Evolutionary conservation across 2,888 invertebrate species (phyloP).

Genomic region (Apodemia duryi): DNA sequence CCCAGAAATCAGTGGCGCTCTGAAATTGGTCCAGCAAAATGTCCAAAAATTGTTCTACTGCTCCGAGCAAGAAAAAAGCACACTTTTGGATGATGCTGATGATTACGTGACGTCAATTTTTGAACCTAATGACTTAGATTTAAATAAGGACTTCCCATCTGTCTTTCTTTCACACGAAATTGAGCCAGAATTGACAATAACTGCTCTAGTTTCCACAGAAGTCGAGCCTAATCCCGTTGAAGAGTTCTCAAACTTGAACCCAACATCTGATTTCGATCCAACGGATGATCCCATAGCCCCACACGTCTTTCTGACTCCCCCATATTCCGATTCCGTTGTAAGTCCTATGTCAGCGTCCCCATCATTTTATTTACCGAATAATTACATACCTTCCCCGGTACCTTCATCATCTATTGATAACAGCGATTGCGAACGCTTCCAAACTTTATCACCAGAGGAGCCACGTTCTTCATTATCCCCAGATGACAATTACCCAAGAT

Average conservation of each 20-base stretch:
- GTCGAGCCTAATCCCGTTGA: constrained; percentile 17
- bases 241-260: constrained; percentile 16
- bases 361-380: constrained; percentile 42
- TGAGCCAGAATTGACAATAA: not conserved
- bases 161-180: not conserved
- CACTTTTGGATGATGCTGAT: not conserved
- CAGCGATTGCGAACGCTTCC: constrained; percentile 57
- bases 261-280: not conserved
- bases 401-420: constrained; percentile 48
- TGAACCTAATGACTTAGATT: not conserved
- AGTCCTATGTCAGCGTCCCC: constrained; percentile 54
- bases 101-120: not conserved
- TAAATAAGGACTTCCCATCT: not conserved
- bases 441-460: constrained; percentile 45
- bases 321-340: constrained; percentile 50
- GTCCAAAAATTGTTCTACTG: not conserved
- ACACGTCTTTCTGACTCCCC: constrained; percentile 51
- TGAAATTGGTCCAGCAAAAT: not conserved
- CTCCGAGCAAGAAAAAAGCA: not conserved
- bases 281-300: constrained; percentile 26
- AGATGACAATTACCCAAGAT: constrained; percentile 39
- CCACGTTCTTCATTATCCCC: constrained; percentile 41
- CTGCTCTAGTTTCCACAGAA: not conserved
- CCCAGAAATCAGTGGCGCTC: not conserved
- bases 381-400: constrained; percentile 49